phyloP scores from a whole-genome alignment of 1,140 invertebrate genomes.

The Samia ricini region DNA sequence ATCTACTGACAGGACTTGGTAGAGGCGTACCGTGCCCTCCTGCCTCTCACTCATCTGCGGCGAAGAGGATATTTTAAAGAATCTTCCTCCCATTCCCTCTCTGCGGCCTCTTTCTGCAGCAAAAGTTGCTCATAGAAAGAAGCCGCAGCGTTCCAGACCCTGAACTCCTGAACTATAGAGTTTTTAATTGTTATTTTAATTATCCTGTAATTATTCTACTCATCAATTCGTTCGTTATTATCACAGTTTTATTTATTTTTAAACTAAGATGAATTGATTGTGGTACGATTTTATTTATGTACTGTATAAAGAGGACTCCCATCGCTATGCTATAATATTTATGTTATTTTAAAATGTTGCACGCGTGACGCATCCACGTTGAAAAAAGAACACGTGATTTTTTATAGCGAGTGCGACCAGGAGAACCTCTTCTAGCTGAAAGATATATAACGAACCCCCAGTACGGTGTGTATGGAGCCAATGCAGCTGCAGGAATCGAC shows the following conservation, averaged over 20 bases:
- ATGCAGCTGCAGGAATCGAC: conserved; percentile 30
- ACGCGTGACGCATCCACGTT: neutral
- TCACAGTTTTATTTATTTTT: neutral
- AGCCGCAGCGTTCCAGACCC: neutral
- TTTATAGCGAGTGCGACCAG: conserved; percentile 70
- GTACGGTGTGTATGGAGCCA: conserved; percentile 79
- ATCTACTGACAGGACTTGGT: no score
- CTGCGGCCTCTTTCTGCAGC: no score
- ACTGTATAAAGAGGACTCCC: neutral
- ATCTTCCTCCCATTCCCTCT: no score
- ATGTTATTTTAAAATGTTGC: neutral
- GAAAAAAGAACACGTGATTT: conserved; percentile 8
- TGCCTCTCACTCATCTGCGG: no score
- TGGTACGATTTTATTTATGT: neutral
- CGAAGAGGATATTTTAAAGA: no score
- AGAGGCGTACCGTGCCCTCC: no score
- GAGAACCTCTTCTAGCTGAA: conserved; percentile 82
- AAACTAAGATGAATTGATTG: neutral
- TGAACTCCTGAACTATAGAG: neutral
- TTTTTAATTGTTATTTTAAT: neutral
- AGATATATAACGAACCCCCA: conserved; percentile 88
- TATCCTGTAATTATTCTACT: neutral
- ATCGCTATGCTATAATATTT: neutral
- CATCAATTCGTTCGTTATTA: no score
- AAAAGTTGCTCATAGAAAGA: no score